phyloP scores from a whole-genome alignment of 2,113 vertebrate species.

The Gorilla gorilla region DNA sequence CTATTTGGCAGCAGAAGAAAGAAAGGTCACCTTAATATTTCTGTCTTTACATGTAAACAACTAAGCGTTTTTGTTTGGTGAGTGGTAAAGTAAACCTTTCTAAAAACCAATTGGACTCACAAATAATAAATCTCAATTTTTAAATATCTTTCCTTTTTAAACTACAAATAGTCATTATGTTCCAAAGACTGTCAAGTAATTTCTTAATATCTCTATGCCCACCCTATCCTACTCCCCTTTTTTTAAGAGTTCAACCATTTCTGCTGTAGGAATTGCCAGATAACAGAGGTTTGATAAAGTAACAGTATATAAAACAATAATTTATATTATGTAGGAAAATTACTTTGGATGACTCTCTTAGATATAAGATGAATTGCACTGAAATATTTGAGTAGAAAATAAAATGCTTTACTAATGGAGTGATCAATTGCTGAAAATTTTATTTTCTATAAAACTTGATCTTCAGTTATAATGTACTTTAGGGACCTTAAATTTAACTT shows the following conservation, averaged over 20 bases:
- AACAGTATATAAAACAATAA: neutral
- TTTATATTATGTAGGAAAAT: slow-evolving; percentile 11
- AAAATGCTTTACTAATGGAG: neutral
- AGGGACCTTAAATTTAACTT: neutral
- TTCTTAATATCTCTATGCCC: neutral
- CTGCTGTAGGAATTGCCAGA: neutral
- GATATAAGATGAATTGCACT: neutral
- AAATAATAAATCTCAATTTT: neutral
- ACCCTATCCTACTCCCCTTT: neutral
- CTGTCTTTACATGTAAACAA: neutral
- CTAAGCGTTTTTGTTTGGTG: neutral
- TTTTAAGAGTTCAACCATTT: neutral
- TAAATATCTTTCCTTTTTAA: neutral
- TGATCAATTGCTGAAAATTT: slow-evolving; percentile 11
- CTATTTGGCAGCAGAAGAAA: slow-evolving; percentile 68
- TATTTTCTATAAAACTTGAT: slow-evolving; percentile 33
- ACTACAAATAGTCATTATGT: neutral
- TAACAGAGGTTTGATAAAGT: neutral
- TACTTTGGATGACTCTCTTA: neutral
- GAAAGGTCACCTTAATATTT: slow-evolving; percentile 28
- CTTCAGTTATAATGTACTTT: slow-evolving; percentile 35
- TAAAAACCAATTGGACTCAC: slow-evolving; percentile 13
- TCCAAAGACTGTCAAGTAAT: slow-evolving; percentile 4
- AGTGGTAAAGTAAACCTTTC: slow-evolving; percentile 10
- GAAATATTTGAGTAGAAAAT: slow-evolving; percentile 39